Evolutionary conservation across 2,113 vertebrate species (phyloP).

Genomic region (Tenrec ecaudatus): DNA sequence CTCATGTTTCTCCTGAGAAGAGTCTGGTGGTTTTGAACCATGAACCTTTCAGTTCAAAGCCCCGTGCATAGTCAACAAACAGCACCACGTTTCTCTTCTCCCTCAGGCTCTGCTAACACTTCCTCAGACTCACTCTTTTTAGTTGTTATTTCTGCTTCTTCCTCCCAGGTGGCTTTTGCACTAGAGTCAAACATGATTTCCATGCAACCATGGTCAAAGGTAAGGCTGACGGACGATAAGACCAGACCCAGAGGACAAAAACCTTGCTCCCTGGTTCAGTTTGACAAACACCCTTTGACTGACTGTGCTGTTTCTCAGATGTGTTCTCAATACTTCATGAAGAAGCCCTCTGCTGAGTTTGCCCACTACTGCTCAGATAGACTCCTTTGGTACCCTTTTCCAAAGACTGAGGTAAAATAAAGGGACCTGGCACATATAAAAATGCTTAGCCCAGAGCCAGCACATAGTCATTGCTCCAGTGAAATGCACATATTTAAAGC

Average conservation of each 20-base stretch:
- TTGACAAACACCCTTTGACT: neutral
- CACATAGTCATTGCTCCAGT: neutral
- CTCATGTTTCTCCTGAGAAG: no score
- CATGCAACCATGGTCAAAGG: neutral
- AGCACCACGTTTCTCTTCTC: neutral
- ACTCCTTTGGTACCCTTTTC: fast-evolving
- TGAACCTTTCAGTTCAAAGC: no score
- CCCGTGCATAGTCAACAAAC: no score
- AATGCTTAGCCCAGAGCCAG: neutral
- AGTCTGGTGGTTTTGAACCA: no score
- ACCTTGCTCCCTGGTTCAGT: neutral
- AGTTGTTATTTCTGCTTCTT: neutral
- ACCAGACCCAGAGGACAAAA: neutral
- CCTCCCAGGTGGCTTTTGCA: neutral
- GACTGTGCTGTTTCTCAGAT: neutral
- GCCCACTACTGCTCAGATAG: neutral
- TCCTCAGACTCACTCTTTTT: neutral
- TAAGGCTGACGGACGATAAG: neutral
- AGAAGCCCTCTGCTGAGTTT: neutral
- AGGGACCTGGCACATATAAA: neutral
- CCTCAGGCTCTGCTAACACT: neutral
- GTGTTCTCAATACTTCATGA: neutral
- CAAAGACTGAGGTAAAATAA: neutral
- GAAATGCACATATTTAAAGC: neutral
- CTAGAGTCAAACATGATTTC: neutral